A percentile compares a stretch with the other conserved stretches of the same genome.
Evolutionary conservation across 2,888 invertebrate species (phyloP).

Genomic region (Mylabris sibirica): DNA sequence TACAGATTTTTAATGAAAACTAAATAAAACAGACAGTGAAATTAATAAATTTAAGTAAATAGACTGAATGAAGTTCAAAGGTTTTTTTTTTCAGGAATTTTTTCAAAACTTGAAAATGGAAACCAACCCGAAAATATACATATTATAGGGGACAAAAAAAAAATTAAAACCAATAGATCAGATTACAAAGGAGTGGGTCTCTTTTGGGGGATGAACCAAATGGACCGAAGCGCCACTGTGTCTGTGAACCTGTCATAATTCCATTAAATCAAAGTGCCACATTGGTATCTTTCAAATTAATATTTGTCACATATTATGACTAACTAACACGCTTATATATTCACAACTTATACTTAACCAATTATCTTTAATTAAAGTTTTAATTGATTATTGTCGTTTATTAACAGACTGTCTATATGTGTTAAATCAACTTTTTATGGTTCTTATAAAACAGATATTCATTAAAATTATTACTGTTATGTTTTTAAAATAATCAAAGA

Average conservation of each 20-base stretch:
- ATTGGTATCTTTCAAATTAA: slow-evolving; percentile 24
- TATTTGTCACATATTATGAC: background rate
- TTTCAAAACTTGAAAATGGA: background rate
- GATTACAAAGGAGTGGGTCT: background rate
- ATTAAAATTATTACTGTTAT: background rate
- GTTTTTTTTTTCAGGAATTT: background rate
- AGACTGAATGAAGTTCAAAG: background rate
- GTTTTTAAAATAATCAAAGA: background rate
- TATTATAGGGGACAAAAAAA: background rate
- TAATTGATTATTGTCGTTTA: background rate
- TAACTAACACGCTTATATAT: background rate
- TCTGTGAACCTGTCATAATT: slow-evolving; percentile 37
- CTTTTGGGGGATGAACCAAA: background rate
- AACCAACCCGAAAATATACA: background rate
- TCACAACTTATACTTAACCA: slow-evolving; percentile 25
- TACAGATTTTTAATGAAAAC: background rate
- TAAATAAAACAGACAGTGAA: background rate
- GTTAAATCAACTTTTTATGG: background rate
- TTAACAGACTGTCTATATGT: background rate
- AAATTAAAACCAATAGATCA: slow-evolving; percentile 3
- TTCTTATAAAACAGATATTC: background rate
- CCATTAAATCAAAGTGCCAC: slow-evolving; percentile 37
- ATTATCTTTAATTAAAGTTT: slow-evolving; percentile 26
- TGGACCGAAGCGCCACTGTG: slow-evolving; percentile 34
- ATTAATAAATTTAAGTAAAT: slow-evolving; percentile 2